Base-by-base conservation (phyloP, 2,888 invertebrate species). In the Bursaphelenchus okinawaensis region DNA sequence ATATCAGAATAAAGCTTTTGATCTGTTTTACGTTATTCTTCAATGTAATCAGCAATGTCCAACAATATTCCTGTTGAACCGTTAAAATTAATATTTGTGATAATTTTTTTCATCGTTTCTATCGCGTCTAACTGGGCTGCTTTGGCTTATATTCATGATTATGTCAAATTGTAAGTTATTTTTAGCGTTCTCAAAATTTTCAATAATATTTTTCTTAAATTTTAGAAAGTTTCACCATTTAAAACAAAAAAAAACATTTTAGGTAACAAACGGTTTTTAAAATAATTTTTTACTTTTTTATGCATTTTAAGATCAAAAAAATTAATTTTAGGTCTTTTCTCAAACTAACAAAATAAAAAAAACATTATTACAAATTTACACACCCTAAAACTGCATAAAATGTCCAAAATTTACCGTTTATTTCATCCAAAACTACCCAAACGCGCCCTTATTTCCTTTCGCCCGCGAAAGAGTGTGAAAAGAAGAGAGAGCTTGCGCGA, bases 111-210 rank as follows among this genome's bases (percentile, higher is more conserved):
- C 31, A 63, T 71, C 7, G 19, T 75, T 16, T 74, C 81, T 27
- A 79, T 76, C 1, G 40, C 77, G 23, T 74, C 74, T 22, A 81
- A 81, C 65, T 81, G 80, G 81, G 75, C 78, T 8, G 81, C 78
- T 3, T 68, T 81, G 16, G 76, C 80, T 28, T 78, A 76, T 57
- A 78, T 80, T 16, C 81, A 81, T 63, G 81, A 81, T 62, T 74
- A 73, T 64, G 77, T 78, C 40, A 76, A 78, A 4, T 66, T 80
- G 78, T 78, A 24, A 28, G 70, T 61, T 27, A 19, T 66, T 9
- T 19, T 26, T 29, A 16, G 56, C n/a, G 31, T 9, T 29, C 40
- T n/a, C n/a, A n/a, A n/a, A n/a, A n/a, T n/a, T n/a, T n/a, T n/a
- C n/a, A n/a, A n/a, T n/a, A n/a, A n/a, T n/a, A n/a, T n/a, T n/a